Conservation (phyloP, 2,888 invertebrate genomes). For the Rambutsinella grinnellia region DNA sequence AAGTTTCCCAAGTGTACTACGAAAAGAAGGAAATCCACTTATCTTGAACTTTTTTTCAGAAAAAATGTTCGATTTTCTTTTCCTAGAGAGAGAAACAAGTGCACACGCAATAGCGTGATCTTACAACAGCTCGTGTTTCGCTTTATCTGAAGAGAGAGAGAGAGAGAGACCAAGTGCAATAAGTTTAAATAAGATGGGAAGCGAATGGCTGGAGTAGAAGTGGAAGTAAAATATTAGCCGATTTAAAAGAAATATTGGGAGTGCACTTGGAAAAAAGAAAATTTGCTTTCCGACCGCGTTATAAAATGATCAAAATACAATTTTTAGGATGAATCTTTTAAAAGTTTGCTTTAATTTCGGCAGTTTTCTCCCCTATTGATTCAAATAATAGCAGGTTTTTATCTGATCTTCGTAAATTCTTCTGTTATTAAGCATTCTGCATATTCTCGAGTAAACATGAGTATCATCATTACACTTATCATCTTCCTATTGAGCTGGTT, state of each 20-base stretch:
- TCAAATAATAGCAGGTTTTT: too few species aligned
- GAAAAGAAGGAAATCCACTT: constrained; percentile 49
- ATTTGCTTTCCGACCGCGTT: too few species aligned
- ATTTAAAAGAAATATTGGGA: constrained; percentile 23
- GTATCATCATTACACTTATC: constrained; percentile 6
- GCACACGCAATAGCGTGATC: not conserved
- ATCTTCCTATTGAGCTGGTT: not conserved
- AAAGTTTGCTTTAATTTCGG: too few species aligned
- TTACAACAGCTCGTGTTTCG: too few species aligned
- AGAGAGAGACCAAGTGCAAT: not conserved
- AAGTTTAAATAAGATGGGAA: not conserved
- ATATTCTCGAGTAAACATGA: constrained; percentile 42
- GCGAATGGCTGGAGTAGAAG: not conserved
- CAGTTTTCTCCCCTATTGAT: too few species aligned
- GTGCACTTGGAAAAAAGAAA: not conserved
- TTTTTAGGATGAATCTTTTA: too few species aligned
- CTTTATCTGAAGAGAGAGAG: not conserved
- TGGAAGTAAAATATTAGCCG: constrained; percentile 10
- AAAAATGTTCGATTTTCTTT: not conserved
- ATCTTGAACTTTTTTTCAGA: constrained; percentile 26
- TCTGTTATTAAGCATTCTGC: constrained; percentile 50
- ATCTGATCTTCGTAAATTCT: too few species aligned
- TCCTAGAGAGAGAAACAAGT: not conserved
- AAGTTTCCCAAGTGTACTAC: constrained; percentile 49
- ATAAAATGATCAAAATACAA: too few species aligned